Evolutionary conservation across 2,888 invertebrate species (phyloP).

Genomic region (Lottia scabra): DNA sequence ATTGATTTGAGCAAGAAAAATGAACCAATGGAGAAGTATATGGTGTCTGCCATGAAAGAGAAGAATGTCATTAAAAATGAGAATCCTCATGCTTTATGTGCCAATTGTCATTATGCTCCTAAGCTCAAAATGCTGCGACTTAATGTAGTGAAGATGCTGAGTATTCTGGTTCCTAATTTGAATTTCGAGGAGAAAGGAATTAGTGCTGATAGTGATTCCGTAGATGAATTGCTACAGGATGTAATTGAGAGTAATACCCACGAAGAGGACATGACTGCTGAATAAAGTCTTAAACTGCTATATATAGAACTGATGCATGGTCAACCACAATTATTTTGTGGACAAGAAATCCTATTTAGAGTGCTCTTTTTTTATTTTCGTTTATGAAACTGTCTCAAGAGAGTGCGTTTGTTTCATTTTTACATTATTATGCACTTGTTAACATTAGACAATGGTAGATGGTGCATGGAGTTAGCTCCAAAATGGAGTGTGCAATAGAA

Average conservation of each 20-base stretch:
- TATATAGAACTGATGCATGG: background rate
- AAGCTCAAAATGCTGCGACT: slow-evolving; percentile 62
- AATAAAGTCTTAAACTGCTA: background rate
- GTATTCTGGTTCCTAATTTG: slow-evolving; percentile 66
- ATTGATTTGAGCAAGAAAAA: slow-evolving; percentile 58
- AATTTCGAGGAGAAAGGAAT: slow-evolving; percentile 66
- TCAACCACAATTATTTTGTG: background rate
- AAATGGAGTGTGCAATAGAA: slow-evolving; percentile 5
- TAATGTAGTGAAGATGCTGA: slow-evolving; percentile 67
- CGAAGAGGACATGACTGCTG: slow-evolving; percentile 46
- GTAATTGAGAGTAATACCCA: slow-evolving; percentile 66
- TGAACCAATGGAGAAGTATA: slow-evolving; percentile 12
- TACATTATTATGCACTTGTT: slow-evolving; percentile 10
- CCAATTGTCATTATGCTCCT: slow-evolving; percentile 55
- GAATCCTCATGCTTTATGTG: slow-evolving; percentile 32
- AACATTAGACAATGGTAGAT: background rate
- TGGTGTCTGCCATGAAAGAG: background rate
- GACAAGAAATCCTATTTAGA: background rate
- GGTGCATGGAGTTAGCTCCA: slow-evolving; percentile 2
- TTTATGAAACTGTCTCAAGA: slow-evolving; percentile 19
- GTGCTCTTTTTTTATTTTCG: slow-evolving; percentile 11
- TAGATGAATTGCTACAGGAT: slow-evolving; percentile 66
- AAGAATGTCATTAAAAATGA: background rate
- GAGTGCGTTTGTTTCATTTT: slow-evolving; percentile 16
- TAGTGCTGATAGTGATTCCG: slow-evolving; percentile 64